Base-by-base conservation (phyloP, 2,797 vertebrate species). In the Paedocypris micromegethes region DNA sequence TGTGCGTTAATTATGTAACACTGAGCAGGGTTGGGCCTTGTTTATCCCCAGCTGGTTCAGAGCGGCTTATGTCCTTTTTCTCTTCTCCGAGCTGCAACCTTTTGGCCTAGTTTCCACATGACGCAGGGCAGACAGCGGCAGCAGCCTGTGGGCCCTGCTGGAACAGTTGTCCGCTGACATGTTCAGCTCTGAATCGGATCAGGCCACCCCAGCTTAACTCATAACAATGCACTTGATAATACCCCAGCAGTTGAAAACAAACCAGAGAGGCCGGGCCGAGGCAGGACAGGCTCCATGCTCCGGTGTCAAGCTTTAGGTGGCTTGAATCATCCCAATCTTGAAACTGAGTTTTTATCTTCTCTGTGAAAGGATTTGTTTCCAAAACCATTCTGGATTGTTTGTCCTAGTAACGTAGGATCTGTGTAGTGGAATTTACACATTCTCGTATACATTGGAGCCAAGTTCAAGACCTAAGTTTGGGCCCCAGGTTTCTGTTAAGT, bases 101-200 rank as follows among this genome's bases (percentile, higher is more conserved):
- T 86, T 85, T 87, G 85, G 80, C 86, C 85, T 82, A 79, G 79
- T 87, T 88, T 84, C 65, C 64, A 64, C 49, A 68, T 67, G 73
- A 50, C 46, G 9, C 60, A 9, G 54, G 72, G 52, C 4, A 66
- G 72, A 43, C 53, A 8, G 63, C 6, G 0, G 56, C 2, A 9
- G 41, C 79, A 58, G 81, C 44, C 55, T 46, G 40, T 72, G 63
- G 70, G 57, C 45, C 39, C 52, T 55, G 57, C 70, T 66, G 57
- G 67, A 70, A 70, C 56, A 55, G 61, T 74, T 60, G 66, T 52
- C 50, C 4, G 44, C 60, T 68, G 59, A 73, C 37, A 0, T 1
- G 43, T 9, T 49, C 54, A 55, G 52, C 39, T 50, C 67, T 66
- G 57, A 67, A 63, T 61, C 49, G 40, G 58, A 64, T 75, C 58